Conservation (phyloP, 1,140 invertebrate genomes). For the Ceratina japonica region DNA sequence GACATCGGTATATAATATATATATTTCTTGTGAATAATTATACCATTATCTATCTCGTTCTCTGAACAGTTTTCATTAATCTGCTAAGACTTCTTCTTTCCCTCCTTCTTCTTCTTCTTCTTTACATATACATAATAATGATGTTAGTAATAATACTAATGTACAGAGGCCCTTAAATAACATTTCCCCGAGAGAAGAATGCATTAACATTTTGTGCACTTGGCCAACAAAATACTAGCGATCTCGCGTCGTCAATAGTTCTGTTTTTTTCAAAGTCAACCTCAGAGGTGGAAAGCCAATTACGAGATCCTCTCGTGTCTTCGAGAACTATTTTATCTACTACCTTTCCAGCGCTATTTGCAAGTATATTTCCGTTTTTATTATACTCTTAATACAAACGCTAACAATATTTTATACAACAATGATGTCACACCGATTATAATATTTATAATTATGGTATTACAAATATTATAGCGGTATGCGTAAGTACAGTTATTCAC, state of each 20-base stretch:
- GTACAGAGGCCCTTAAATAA: conserved; percentile 70
- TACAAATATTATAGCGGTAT: conserved; percentile 29
- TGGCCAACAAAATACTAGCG: conserved; percentile 30
- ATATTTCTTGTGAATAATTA: conserved; percentile 62
- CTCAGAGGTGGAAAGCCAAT: neutral
- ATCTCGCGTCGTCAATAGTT: neutral
- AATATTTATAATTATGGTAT: conserved; percentile 19
- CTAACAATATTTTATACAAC: conserved; percentile 22
- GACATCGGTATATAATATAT: conserved; percentile 76
- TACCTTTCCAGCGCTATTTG: conserved; percentile 8
- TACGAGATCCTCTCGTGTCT: neutral
- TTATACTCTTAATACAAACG: conserved; percentile 42
- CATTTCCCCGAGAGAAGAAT: conserved; percentile 65
- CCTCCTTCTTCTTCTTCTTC: conserved; percentile 5
- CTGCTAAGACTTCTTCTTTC: conserved; percentile 44
- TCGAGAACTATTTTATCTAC: neutral
- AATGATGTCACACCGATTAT: conserved; percentile 31
- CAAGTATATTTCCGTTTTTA: conserved; percentile 8
- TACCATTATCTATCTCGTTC: conserved; percentile 56
- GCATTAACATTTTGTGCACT: conserved; percentile 43
- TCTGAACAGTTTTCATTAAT: conserved; percentile 62
- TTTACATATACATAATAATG: conserved; percentile 12
- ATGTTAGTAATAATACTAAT: conserved; percentile 60
- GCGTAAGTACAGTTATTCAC: neutral
- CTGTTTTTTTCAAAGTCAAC: neutral